These are phyloP conservation scores for Zaprionus lineosus DNA, from an alignment of 2,888 invertebrate genomes.

Conservation along the genomic window DNA sequence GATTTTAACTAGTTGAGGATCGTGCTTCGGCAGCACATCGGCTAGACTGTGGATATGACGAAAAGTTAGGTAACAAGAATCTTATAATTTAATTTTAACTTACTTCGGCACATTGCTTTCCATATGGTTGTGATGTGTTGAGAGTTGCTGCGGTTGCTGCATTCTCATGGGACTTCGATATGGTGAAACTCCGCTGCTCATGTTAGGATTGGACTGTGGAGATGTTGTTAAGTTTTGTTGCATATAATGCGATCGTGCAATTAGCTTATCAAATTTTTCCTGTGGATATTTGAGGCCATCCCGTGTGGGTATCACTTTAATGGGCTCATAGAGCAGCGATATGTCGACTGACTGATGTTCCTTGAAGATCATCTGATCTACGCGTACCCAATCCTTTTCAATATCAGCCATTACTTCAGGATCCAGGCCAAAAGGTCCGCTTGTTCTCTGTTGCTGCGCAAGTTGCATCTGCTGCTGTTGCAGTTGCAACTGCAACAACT, in stretches of 20 bases:
- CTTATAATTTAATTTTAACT: constrained; percentile 2
- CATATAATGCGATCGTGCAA: constrained; percentile 77
- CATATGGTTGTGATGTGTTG: constrained; percentile 35
- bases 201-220: constrained; percentile 59
- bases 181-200: constrained; percentile 66
- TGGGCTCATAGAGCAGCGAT: constrained; percentile 83
- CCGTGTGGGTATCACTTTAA: constrained; percentile 84
- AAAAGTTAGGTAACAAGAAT: neutral
- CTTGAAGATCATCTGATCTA: constrained; percentile 83
- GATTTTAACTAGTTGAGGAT: constrained; percentile 83
- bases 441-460: constrained; percentile 84
- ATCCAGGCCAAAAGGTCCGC: constrained; percentile 91
- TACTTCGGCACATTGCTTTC: constrained; percentile 73
- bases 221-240: constrained; percentile 73
- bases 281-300: constrained; percentile 82
- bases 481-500: constrained; percentile 70
- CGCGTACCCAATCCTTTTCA: constrained; percentile 84
- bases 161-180: constrained; percentile 79
- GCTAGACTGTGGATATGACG: constrained; percentile 72
- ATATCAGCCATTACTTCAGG: constrained; percentile 88
- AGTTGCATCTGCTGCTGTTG: constrained; percentile 63
- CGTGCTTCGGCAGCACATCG: constrained; percentile 81
- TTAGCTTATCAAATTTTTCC: constrained; percentile 80
- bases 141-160: constrained; percentile 47
- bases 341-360: constrained; percentile 80